These are phyloP conservation scores for Hippocampus abdominalis DNA, from an alignment of 2,113 vertebrate genomes.

Conservation along the genomic window DNA sequence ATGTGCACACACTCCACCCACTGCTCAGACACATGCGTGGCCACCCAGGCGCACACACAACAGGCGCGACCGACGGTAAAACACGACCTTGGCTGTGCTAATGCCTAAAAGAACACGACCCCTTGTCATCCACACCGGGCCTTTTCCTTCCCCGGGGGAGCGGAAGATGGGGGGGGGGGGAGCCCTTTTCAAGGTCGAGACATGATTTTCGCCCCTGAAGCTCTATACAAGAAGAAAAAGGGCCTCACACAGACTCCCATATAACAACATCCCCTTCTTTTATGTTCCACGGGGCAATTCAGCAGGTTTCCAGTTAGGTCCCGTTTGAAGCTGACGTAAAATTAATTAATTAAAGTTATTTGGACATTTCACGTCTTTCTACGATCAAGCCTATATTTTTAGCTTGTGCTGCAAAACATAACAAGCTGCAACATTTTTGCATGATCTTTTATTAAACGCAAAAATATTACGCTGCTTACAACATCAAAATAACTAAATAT, in stretches of 20 bases:
- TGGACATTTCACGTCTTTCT: not conserved
- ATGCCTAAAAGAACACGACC: constrained; percentile 53
- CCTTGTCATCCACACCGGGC: constrained; percentile 47
- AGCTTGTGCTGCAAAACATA: not conserved
- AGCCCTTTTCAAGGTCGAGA: constrained; percentile 30
- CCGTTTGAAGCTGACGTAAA: not conserved
- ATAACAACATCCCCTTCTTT: constrained; percentile 35
- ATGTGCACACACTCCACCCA: constrained; percentile 24
- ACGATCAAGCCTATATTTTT: not conserved
- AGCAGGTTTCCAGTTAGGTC: not conserved
- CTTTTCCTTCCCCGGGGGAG: constrained; percentile 34
- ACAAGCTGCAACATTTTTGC: not conserved
- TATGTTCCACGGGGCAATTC: constrained; percentile 1
- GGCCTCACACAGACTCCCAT: constrained; percentile 34
- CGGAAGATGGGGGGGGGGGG: constrained; percentile 4
- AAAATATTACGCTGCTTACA: too few species aligned
- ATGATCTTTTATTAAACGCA: not conserved
- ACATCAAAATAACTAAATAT: too few species aligned
- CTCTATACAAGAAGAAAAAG: constrained; percentile 24
- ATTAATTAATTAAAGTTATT: not conserved
- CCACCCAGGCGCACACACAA: constrained; percentile 60
- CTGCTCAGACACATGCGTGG: constrained; percentile 27
- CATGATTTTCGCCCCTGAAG: constrained; percentile 48
- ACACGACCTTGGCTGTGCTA: constrained; percentile 43
- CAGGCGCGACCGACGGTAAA: constrained; percentile 54